Evolutionary conservation across 2,113 vertebrate species (phyloP).

Genomic region (Chaenogobius annularis): DNA sequence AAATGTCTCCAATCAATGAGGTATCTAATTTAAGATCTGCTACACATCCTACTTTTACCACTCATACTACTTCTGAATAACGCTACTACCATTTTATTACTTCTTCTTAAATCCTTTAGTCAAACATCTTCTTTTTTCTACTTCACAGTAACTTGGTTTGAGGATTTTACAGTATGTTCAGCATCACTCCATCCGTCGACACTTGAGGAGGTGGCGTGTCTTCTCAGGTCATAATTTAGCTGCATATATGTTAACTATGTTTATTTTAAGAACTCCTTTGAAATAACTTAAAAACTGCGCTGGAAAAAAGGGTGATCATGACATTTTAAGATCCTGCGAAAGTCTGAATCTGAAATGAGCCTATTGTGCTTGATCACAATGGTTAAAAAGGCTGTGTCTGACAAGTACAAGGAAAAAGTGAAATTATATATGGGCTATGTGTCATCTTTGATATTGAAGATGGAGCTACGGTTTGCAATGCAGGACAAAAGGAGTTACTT

Average conservation of each 20-base stretch:
- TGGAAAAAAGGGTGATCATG: constrained; percentile 8
- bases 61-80: constrained; percentile 2
- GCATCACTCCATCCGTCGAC: constrained; percentile 34
- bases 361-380: constrained; percentile 14
- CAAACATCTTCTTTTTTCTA: constrained; percentile 6
- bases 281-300: constrained; percentile 29
- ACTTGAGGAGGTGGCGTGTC: constrained; percentile 54
- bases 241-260: constrained; percentile 60
- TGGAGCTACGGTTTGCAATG: background rate
- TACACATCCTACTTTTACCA: background rate
- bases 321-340: constrained; percentile 22
- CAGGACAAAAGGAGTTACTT: constrained; percentile 3
- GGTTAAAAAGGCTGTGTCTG: constrained; percentile 2
- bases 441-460: constrained; percentile 5
- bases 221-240: constrained; percentile 70
- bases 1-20: background rate
- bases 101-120: background rate
- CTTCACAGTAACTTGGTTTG: too few relatives aligned
- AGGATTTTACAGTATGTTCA: constrained; percentile 45
- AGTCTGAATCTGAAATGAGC: constrained; percentile 10
- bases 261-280: constrained; percentile 61
- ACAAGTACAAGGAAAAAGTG: constrained; percentile 7
- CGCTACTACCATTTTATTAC: background rate
- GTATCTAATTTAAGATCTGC: background rate
- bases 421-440: constrained; percentile 10